These are phyloP conservation scores for Himalopsyche anomala DNA, from an alignment of 2,888 invertebrate genomes.

Conservation along the genomic window DNA sequence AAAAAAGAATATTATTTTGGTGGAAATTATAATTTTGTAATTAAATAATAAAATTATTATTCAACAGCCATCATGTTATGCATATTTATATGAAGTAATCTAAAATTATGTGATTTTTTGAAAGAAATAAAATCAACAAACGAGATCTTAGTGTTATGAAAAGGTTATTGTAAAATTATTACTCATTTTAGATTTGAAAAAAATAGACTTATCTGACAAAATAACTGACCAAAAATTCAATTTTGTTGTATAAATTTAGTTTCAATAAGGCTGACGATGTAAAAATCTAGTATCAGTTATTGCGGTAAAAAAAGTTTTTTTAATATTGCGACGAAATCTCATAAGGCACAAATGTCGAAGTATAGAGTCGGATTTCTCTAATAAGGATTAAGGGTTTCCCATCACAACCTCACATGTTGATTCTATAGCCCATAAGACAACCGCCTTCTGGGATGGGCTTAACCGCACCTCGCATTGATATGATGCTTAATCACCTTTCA, in stretches of 20 bases:
- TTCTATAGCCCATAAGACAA: slow-evolving; percentile 61
- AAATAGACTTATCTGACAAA: neutral
- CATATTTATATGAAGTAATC: too few relatives aligned
- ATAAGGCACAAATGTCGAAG: neutral
- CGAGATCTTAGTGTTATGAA: too few relatives aligned
- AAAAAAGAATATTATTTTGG: too few relatives aligned
- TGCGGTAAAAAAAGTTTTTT: neutral
- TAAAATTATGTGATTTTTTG: too few relatives aligned
- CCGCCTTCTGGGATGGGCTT: slow-evolving; percentile 46
- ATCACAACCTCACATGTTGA: slow-evolving; percentile 61
- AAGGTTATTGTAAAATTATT: too few relatives aligned
- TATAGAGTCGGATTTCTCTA: slow-evolving; percentile 36
- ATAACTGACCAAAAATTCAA: neutral
- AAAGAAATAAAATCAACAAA: too few relatives aligned
- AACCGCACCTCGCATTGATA: slow-evolving; percentile 62
- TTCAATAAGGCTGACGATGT: neutral
- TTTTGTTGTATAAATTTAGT: neutral
- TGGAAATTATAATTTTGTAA: too few relatives aligned
- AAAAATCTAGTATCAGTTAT: neutral
- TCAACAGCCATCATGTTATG: too few relatives aligned
- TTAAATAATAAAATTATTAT: too few relatives aligned
- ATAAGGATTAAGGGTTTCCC: slow-evolving; percentile 48
- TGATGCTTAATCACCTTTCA: slow-evolving; percentile 65
- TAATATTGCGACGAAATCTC: slow-evolving; percentile 1
- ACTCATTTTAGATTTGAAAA: neutral